Percentiles rank a stretch among this genome's conserved stretches.
Evolutionary conservation across 2,888 invertebrate species (phyloP).

Genomic region (Phania funesta): DNA sequence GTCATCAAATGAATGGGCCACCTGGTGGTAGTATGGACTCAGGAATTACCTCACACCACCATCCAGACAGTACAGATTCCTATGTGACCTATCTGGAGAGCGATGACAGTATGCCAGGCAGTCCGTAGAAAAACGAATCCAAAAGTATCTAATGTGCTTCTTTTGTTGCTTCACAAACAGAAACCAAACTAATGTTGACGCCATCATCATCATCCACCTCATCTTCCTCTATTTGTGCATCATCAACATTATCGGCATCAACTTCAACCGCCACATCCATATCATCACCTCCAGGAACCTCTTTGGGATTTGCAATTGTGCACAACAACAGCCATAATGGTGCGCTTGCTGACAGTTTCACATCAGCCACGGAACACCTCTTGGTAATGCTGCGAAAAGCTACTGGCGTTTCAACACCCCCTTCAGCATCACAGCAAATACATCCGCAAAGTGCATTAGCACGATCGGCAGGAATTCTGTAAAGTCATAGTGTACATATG

Average conservation of each 20-base stretch:
- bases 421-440: constrained; percentile 45
- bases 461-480: constrained; percentile 61
- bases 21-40: constrained; percentile 81
- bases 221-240: constrained; percentile 44
- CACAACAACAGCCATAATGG: constrained; percentile 36
- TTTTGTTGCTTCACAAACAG: constrained; percentile 79
- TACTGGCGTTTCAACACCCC: constrained; percentile 71
- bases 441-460: constrained; percentile 23
- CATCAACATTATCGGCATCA: constrained; percentile 68
- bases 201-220: constrained; percentile 73
- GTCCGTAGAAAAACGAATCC: constrained; percentile 83
- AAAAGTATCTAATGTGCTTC: constrained; percentile 80
- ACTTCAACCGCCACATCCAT: constrained; percentile 75
- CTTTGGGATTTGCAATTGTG: constrained; percentile 37
- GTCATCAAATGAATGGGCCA: constrained; percentile 82
- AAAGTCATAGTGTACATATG: constrained; percentile 56
- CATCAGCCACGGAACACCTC: constrained; percentile 77
- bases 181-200: constrained; percentile 79
- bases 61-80: constrained; percentile 91
- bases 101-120: constrained; percentile 89
- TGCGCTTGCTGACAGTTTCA: constrained; percentile 16
- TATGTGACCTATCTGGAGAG: constrained; percentile 96
- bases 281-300: constrained; percentile 75
- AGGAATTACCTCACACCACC: constrained; percentile 83
- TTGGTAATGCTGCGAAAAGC: constrained; percentile 79